phyloP scores from a whole-genome alignment of 2,113 vertebrate species.

The Nothocercus julius region DNA sequence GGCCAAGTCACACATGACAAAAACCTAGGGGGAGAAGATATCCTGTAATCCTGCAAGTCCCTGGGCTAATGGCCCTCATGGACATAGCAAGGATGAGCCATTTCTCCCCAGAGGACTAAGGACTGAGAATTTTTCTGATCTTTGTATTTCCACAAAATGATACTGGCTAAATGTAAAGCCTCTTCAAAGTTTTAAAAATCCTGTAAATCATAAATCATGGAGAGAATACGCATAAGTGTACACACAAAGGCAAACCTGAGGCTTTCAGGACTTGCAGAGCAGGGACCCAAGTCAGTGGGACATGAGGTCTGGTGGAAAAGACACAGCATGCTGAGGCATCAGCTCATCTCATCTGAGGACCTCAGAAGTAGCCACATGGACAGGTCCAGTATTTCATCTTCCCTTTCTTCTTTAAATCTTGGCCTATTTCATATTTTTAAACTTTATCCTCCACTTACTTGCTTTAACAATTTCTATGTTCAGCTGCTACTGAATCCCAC shows the following conservation, averaged over 20 bases:
- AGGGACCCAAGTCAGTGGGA: background rate
- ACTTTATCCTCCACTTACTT: background rate
- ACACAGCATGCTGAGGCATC: background rate
- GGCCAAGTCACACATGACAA: background rate
- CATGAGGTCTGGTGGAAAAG: background rate
- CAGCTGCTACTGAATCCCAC: background rate
- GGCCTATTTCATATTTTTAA: background rate
- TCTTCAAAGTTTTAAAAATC: background rate
- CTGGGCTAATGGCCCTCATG: background rate
- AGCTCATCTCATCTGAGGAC: background rate
- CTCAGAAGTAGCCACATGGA: background rate
- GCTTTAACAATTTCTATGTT: background rate
- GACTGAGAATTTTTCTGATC: background rate
- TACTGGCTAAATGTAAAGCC: background rate
- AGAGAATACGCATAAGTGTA: background rate
- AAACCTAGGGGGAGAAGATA: background rate
- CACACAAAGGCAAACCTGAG: background rate
- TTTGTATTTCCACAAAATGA: background rate
- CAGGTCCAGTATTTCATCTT: background rate
- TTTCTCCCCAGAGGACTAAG: background rate
- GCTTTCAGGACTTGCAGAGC: background rate
- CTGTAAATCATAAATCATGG: background rate
- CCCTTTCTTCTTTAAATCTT: background rate
- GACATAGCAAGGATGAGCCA: background rate
- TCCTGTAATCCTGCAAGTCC: background rate